These are phyloP conservation scores for Eupeodes luniger DNA, from an alignment of 2,888 invertebrate genomes.

Conservation along the genomic window DNA sequence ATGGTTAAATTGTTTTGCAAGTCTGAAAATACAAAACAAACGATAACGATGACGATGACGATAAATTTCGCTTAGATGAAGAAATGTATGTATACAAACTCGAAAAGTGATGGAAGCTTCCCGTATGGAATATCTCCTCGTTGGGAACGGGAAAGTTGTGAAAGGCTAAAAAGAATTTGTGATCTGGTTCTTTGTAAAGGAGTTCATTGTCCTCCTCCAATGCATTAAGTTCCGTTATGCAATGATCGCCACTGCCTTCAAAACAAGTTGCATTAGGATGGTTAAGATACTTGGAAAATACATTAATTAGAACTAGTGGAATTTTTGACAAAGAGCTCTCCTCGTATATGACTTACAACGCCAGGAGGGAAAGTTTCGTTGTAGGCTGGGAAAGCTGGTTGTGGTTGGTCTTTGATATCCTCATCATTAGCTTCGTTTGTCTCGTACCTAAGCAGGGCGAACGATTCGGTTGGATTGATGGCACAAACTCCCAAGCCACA, in stretches of 20 bases:
- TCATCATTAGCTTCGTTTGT: slow-evolving; percentile 41
- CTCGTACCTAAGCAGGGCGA: slow-evolving; percentile 79
- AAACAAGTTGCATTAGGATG: slow-evolving; percentile 79
- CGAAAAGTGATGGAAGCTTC: slow-evolving; percentile 78
- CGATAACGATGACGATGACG: not conserved
- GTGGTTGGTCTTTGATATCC: slow-evolving; percentile 2
- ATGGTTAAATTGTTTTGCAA: slow-evolving; percentile 77
- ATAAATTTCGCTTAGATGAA: not conserved
- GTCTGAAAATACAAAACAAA: slow-evolving; percentile 72
- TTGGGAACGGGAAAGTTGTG: slow-evolving; percentile 78
- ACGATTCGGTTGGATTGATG: slow-evolving; percentile 77
- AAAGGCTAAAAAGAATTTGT: slow-evolving; percentile 79
- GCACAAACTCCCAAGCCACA: slow-evolving; percentile 79
- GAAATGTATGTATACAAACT: slow-evolving; percentile 78
- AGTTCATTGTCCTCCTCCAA: slow-evolving; percentile 74
- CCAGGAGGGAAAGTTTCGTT: slow-evolving; percentile 68
- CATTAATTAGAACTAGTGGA: not conserved
- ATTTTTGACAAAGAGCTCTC: not conserved
- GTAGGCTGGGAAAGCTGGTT: slow-evolving; percentile 73
- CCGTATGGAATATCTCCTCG: slow-evolving; percentile 77
- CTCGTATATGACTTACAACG: slow-evolving; percentile 58
- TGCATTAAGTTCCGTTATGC: slow-evolving; percentile 77
- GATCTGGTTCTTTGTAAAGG: slow-evolving; percentile 76
- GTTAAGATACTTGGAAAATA: slow-evolving; percentile 76
- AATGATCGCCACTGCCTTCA: slow-evolving; percentile 65